Evolutionary conservation across 2,113 vertebrate species (phyloP), one percentile per base, ranked within the genome.

Genomic region (Phycodurus eques): DNA sequence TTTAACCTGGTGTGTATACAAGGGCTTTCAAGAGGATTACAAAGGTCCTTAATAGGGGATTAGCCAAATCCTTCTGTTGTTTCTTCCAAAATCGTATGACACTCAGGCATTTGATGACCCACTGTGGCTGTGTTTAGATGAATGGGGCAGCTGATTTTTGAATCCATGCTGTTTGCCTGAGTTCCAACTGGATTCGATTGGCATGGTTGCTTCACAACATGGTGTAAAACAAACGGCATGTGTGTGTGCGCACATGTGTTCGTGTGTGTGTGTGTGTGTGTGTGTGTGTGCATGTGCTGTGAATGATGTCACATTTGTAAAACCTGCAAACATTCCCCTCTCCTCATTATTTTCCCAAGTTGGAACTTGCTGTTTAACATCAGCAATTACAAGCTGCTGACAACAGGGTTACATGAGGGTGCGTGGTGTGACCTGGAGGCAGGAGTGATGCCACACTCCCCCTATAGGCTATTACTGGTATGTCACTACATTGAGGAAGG

Each of bases 371-470:
- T 71, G 54, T 80, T 69, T 83, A 60, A 81, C 80, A 72, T 85
- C 68, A 82, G 63, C 83, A 81, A 89, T 89, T 89, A 83, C 82
- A 82, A 82, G 74, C 73, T 81, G 82, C 71, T 81, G 81, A 83
- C 84, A 84, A 85, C 80, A 87, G 85, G 60, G 81, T 73, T 81
- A 70, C 74, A 78, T 73, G 67, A 62, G 60, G 63, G n/a, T 76
- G 31, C 71, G 20, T 51, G 57, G 17, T 66, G 46, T 77, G 53
- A 67, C 49, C 46, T 75, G 47, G 86, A 79, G 15, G 75, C 74
- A 88, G 86, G 66, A 60, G 65, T 88, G 87, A 92, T 89, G 86
- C 51, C 84, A 89, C 88, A 90, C 92, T 92, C 93, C 93, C 90
- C 90, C 92, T 87, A 80, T 79, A 89, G 93, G 92, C 74, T n/a